Evolutionary conservation across 2,888 invertebrate genomes (phyloP).

Genomic region (Aricia artaxerxes): DNA sequence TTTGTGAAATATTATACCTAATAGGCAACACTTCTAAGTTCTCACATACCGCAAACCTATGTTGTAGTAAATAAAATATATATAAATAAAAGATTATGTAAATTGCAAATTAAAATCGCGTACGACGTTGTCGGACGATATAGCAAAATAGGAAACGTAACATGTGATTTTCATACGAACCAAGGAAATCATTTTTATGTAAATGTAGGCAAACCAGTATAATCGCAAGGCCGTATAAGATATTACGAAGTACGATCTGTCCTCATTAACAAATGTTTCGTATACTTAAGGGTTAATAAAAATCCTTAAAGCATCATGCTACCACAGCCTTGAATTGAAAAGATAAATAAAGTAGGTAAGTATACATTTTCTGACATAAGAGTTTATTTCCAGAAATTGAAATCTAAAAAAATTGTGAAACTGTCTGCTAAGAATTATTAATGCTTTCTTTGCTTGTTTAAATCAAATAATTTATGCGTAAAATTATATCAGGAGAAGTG

Average conservation of each 20-base stretch:
- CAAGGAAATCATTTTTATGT: conserved; percentile 30
- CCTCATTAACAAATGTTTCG: conserved; percentile 20
- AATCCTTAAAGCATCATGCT: neutral
- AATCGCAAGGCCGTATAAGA: conserved; percentile 13
- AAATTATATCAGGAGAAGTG: neutral
- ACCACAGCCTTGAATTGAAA: neutral
- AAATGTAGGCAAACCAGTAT: conserved; percentile 28
- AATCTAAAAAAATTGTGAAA: neutral
- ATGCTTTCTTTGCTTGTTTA: neutral
- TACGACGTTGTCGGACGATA: neutral
- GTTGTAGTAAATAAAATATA: neutral
- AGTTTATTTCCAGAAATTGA: neutral
- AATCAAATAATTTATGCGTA: neutral
- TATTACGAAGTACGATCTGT: neutral
- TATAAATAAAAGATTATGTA: neutral
- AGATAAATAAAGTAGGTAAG: neutral
- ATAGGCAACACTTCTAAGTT: neutral
- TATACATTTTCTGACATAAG: neutral
- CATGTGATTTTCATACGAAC: conserved; percentile 21
- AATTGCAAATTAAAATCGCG: conserved; percentile 15
- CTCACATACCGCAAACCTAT: neutral
- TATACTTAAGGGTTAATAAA: conserved; percentile 16
- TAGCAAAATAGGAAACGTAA: conserved; percentile 23
- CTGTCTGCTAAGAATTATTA: neutral
- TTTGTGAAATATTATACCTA: too few relatives aligned